phyloP scores from a whole-genome alignment of 2,113 vertebrate genomes.

The Nothoprocta pentlandii region DNA sequence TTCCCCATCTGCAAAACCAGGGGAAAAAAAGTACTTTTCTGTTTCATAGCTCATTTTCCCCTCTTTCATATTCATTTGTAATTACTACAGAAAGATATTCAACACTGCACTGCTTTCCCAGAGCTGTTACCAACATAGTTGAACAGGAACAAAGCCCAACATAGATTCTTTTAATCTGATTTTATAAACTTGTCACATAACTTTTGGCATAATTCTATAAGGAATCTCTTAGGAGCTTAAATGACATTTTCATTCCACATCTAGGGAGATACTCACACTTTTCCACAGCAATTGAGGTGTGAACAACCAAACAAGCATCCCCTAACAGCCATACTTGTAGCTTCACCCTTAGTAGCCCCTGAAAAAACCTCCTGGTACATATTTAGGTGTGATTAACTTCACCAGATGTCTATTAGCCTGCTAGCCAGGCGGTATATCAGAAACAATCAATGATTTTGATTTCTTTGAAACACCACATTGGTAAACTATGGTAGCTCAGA shows the following conservation, averaged over 20 bases:
- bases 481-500: background rate
- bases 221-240: conserved; percentile 14
- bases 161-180: conserved; percentile 44
- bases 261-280: background rate
- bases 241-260: conserved; percentile 11
- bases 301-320: background rate
- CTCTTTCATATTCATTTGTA: conserved; percentile 29
- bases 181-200: conserved; percentile 48
- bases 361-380: background rate
- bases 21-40: conserved; percentile 42
- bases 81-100: conserved; percentile 53
- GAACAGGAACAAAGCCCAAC: conserved; percentile 58
- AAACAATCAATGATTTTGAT: background rate
- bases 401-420: conserved; percentile 53
- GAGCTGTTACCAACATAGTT: conserved; percentile 25
- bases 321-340: background rate
- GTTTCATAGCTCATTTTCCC: conserved; percentile 39
- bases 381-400: conserved; percentile 48
- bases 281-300: background rate
- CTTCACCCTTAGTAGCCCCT: background rate
- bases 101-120: conserved; percentile 22
- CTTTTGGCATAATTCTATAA: conserved; percentile 6
- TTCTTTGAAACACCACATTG: background rate
- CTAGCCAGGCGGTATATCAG: background rate
- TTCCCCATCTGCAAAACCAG: conserved; percentile 44